These are phyloP conservation scores for Polydesmus complanatus DNA, from an alignment of 2,888 invertebrate species.

Conservation along the genomic window DNA sequence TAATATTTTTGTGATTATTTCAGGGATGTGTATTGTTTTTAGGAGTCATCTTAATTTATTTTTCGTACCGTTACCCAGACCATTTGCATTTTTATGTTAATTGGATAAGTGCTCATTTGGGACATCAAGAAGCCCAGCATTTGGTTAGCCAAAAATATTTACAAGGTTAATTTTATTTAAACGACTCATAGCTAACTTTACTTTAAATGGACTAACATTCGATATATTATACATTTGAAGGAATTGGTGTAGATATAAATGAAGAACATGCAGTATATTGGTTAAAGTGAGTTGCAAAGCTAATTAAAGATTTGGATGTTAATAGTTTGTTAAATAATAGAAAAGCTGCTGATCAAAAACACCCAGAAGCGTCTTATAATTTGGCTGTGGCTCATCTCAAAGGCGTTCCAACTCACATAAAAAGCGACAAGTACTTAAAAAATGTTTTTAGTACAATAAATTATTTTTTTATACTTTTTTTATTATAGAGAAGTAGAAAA, in stretches of 20 bases:
- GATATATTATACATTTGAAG: neutral
- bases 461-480: neutral
- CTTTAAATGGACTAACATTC: neutral
- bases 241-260: neutral
- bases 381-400: neutral
- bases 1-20: neutral
- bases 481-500: neutral
- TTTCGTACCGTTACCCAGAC: neutral
- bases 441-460: neutral
- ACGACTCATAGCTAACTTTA: neutral
- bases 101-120: neutral
- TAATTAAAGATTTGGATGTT: neutral
- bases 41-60: neutral
- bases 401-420: neutral
- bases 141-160: neutral
- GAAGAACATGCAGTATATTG: neutral
- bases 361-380: neutral
- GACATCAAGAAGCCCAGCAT: neutral
- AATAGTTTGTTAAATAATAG: neutral
- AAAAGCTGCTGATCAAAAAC: neutral
- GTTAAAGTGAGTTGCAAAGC: neutral
- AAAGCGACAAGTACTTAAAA: neutral
- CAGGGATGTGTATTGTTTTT: neutral
- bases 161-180: neutral
- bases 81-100: neutral